Evolutionary conservation across 2,888 invertebrate species (phyloP).

Genomic region (Ormyrus labotus): DNA sequence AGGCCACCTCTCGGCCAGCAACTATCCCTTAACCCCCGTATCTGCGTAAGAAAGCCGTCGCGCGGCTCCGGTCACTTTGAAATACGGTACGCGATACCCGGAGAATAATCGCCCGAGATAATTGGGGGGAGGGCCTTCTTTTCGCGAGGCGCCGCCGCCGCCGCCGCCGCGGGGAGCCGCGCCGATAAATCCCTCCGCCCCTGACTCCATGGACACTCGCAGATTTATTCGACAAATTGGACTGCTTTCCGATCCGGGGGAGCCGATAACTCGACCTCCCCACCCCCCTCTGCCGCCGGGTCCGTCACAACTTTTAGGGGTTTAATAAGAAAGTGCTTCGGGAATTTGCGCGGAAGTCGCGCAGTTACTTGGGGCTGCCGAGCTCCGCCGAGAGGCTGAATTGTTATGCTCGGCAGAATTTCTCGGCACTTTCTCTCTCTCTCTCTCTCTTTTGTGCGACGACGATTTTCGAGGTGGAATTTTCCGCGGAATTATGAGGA

Average conservation of each 20-base stretch:
- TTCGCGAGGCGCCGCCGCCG: not conserved
- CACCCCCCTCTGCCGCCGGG: not conserved
- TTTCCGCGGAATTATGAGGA: not conserved
- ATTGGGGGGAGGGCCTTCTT: slow-evolving; percentile 10
- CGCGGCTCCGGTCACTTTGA: no score
- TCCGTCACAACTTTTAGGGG: slow-evolving; percentile 42
- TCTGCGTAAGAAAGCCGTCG: no score
- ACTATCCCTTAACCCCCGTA: no score
- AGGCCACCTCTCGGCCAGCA: no score
- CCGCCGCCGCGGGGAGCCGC: not conserved
- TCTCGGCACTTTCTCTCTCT: not conserved
- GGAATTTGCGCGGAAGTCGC: slow-evolving; percentile 23
- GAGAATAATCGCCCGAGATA: slow-evolving; percentile 32
- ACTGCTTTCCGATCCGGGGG: slow-evolving; percentile 45
- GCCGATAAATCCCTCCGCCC: slow-evolving; percentile 38
- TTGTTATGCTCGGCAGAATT: not conserved
- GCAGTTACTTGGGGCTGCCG: not conserved
- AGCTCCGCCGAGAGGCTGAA: not conserved
- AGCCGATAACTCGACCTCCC: slow-evolving; percentile 38
- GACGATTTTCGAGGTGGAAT: not conserved
- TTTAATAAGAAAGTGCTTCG: slow-evolving; percentile 46
- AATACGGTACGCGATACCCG: no score
- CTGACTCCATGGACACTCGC: slow-evolving; percentile 44
- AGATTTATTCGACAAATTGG: slow-evolving; percentile 54
- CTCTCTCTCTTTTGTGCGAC: not conserved